phyloP scores from a whole-genome alignment of 2,113 vertebrate species.

The Galbula dea region DNA sequence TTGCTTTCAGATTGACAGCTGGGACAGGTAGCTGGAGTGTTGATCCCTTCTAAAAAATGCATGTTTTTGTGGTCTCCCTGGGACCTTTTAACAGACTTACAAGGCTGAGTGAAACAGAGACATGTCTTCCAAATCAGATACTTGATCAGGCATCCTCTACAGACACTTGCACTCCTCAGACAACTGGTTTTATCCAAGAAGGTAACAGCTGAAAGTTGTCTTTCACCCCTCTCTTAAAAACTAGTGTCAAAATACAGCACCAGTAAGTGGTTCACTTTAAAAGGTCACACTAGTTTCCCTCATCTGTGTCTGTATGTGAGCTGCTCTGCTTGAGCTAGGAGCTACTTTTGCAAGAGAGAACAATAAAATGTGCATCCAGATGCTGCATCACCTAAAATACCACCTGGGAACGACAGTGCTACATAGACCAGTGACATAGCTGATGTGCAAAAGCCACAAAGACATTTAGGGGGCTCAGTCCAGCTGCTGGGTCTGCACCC shows the following conservation, averaged over 20 bases:
- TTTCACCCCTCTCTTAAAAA: neutral
- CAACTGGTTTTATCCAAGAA: neutral
- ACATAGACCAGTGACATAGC: rapidly evolving
- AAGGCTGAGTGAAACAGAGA: neutral
- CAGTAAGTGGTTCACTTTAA: neutral
- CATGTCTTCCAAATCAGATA: neutral
- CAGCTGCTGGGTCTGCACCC: neutral
- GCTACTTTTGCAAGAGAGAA: neutral
- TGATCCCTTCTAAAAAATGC: neutral
- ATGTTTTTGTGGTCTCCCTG: neutral
- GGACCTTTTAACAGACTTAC: neutral
- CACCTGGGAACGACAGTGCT: rapidly evolving
- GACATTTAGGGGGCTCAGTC: neutral
- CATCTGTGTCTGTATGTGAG: rapidly evolving
- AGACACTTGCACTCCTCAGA: neutral
- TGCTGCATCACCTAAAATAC: rapidly evolving
- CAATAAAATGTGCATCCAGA: neutral
- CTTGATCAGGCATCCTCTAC: neutral
- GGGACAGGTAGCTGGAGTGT: neutral
- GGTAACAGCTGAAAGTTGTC: neutral
- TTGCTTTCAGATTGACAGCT: neutral
- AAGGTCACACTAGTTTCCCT: neutral
- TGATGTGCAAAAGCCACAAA: rapidly evolving
- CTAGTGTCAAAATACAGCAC: rapidly evolving
- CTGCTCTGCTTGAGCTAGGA: neutral